A percentile compares a stretch with the other conserved stretches of the same genome.
Conservation (phyloP, 2,113 vertebrate species). For the Kryptolebias marmoratus region DNA sequence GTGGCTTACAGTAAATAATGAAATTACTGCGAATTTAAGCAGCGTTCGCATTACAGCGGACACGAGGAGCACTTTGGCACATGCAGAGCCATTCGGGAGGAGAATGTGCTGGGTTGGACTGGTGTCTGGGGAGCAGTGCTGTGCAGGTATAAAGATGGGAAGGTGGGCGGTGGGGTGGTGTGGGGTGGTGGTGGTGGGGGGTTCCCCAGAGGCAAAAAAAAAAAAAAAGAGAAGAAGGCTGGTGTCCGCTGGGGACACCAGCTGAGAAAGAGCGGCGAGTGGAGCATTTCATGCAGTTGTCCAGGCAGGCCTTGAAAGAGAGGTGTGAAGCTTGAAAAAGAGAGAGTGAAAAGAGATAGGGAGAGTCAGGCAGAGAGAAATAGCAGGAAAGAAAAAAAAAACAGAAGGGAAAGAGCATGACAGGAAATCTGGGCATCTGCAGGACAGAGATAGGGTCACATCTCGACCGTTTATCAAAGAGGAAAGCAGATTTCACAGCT, state of each 20-base stretch:
- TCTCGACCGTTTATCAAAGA: conserved; percentile 79
- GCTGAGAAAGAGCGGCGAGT: conserved; percentile 54
- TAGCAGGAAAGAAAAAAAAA: conserved; percentile 37
- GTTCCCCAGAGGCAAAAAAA: conserved; percentile 49
- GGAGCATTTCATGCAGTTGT: conserved; percentile 63
- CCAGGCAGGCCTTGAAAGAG: conserved; percentile 58
- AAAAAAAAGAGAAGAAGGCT: conserved; percentile 5
- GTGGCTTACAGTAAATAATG: conserved; percentile 60
- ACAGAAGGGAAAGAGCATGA: conserved; percentile 67
- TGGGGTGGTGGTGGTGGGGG: not conserved
- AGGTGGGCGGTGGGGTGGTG: not conserved
- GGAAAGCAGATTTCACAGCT: conserved; percentile 82
- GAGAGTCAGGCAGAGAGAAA: conserved; percentile 9
- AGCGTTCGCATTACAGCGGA: conserved; percentile 42
- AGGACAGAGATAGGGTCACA: conserved; percentile 82
- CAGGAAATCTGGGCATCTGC: conserved; percentile 82
- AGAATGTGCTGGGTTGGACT: conserved; percentile 19
- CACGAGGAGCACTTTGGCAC: conserved; percentile 39
- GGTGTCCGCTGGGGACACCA: conserved; percentile 25
- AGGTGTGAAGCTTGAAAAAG: conserved; percentile 52
- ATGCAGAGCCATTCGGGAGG: conserved; percentile 24
- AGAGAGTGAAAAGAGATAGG: conserved; percentile 44
- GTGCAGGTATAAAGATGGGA: conserved; percentile 15
- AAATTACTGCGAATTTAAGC: conserved; percentile 41
- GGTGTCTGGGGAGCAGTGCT: conserved; percentile 34